Conservation (phyloP, 2,113 vertebrate genomes). For the Chroicocephalus ridibundus region DNA sequence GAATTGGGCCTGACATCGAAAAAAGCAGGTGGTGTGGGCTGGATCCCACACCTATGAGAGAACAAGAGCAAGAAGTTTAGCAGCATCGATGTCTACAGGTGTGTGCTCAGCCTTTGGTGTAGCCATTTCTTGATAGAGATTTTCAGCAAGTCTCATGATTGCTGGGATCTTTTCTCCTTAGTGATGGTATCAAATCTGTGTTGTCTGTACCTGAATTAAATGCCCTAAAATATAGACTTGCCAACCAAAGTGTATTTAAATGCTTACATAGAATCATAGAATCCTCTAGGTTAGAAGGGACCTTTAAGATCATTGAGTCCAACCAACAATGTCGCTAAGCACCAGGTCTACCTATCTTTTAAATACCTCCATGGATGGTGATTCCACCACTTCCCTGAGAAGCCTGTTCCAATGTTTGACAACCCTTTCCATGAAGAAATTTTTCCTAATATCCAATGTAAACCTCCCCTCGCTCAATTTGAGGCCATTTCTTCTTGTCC, state of each 20-base stretch:
- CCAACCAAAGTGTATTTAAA: background rate
- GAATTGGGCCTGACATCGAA: background rate
- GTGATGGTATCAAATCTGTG: background rate
- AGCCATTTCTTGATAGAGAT: background rate
- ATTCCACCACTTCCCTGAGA: background rate
- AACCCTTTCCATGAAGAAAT: background rate
- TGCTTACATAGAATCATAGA: background rate
- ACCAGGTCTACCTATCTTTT: background rate
- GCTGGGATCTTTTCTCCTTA: background rate
- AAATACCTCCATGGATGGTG: background rate
- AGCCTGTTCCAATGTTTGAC: background rate
- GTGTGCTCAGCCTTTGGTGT: background rate
- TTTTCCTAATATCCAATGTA: background rate
- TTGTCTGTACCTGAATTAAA: background rate
- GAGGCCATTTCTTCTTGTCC: background rate
- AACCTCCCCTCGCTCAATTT: background rate
- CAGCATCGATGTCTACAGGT: rapidly evolving
- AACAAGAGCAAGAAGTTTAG: background rate
- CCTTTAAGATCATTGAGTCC: background rate
- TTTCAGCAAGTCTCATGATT: background rate
- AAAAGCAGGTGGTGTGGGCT: background rate
- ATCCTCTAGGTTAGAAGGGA: background rate
- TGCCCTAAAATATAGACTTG: background rate
- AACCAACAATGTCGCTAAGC: background rate
- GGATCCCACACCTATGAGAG: background rate